These are phyloP conservation scores for Prochilodus magdalenae DNA, from an alignment of 2,113 vertebrate genomes.

Conservation along the genomic window DNA sequence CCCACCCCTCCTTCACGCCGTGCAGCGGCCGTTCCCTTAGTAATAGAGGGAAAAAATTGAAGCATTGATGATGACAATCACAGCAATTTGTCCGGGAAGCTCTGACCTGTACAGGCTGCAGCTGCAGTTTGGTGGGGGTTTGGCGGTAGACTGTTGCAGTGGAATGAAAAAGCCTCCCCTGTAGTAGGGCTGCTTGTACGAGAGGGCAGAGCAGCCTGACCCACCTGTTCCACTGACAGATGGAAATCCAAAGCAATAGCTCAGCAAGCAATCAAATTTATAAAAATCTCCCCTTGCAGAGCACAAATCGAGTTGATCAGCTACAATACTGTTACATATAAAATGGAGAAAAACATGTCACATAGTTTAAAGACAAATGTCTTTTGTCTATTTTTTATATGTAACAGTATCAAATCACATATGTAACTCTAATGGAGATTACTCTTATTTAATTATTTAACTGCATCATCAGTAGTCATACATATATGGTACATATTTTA, in stretches of 20 bases:
- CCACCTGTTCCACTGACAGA: conserved; percentile 38
- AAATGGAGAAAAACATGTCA: not conserved
- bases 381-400: not conserved
- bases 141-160: conserved; percentile 3
- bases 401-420: too few species aligned
- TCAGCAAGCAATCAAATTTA: not conserved
- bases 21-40: conserved; percentile 72
- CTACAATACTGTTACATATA: not conserved
- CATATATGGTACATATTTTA: too few species aligned
- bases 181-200: not conserved
- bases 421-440: too few species aligned
- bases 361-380: not conserved
- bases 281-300: not conserved
- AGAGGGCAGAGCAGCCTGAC: conserved; percentile 27
- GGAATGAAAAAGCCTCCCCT: conserved; percentile 18
- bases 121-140: conserved; percentile 39
- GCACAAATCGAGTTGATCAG: not conserved
- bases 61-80: conserved; percentile 81
- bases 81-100: conserved; percentile 75
- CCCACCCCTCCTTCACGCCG: conserved; percentile 77
- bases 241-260: conserved; percentile 31
- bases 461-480: too few species aligned
- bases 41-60: conserved; percentile 85
- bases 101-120: conserved; percentile 66
- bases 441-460: too few species aligned